Base-by-base conservation (phyloP, 2,113 vertebrate species). In the Proterorhinus semilunaris region DNA sequence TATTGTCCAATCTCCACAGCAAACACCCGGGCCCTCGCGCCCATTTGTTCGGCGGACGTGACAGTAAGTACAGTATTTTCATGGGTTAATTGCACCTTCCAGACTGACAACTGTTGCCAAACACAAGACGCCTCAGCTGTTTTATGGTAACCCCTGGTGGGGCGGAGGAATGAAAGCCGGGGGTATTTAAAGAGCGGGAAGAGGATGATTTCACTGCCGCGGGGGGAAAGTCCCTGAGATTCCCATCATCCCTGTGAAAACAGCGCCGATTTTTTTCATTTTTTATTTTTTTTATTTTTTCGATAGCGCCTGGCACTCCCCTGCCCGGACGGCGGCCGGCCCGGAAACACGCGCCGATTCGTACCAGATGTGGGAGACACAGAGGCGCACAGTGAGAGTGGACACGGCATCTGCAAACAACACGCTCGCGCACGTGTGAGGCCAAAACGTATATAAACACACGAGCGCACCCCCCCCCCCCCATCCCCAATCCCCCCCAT, bases 341-440 rank as follows among this genome's bases (percentile, higher is more conserved):
- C 89, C 90, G 89, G 91, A 93, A 93, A 88, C 87, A 79, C 9
- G 78, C 86, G 88, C 88, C 90, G 86, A 93, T 91, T 92, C 89
- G 87, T 84, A 89, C 86, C 91, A 93, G 91, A 93, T 93, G 90
- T 90, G 79, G 81, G 84, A 83, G 54, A 81, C 21, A n/a, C 10
- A 57, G 13, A 71, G 11, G 75, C 51, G 62, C 68, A 77, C 69
- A 36, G 27, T 36, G 27, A 36, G 27, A 36, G 27, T 36, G 27
- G 27, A 36, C 27, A 36, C 27, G 27, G 3, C 27, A 3, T 36
- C 27, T 36, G 27, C 27, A 36, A 3, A 36, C 27, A 8, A 10
- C 53, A 55, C 17, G 17, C 53, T 27, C 1, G 67, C 80, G 76
- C 61, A 71, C 53, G 64, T 12, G 21, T 36, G 58, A 59, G 10